Base-by-base conservation (phyloP, 2,113 vertebrate genomes). In the Lota lota region DNA sequence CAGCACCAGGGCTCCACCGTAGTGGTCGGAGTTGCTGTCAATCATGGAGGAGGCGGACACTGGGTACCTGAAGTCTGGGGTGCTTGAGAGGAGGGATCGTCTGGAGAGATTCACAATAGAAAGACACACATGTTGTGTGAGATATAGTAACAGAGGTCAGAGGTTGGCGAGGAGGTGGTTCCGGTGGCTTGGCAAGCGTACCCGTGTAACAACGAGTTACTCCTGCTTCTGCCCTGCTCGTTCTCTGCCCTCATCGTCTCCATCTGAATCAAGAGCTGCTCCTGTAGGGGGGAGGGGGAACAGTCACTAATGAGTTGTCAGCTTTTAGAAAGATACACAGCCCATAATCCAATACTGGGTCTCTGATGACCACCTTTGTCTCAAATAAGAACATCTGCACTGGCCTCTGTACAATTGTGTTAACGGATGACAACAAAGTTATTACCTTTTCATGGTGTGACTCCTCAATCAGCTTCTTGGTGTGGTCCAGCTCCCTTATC, bases 381-480 rank as follows among this genome's bases (percentile, higher is more conserved):
- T 33, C 28, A 33, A 47, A 47, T 14, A 12, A 47, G 40, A 47
- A 47, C 40, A 11, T 47, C 12, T 47, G 40, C 40, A 47, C 40
- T 47, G 40, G 40, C 40, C 40, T 14, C 28, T 33, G 28, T 11
- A 47, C 40, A 47, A 47, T 11, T 2, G 8, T 47, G 40, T 47
- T 14, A 47, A 11, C 40, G 12, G 28, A 47, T 14, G 40, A 47
- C 8, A 47, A 47, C 10, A 14, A 7, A 33, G 10, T 17, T 4
- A 58, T 61, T 80, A 99, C 97, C 94, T 99, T 99, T 70, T 99
- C 97, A 17, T 96, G 95, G 12, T 99, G 97, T 19, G 95, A 92
- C 66, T 98, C 97, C 60, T 99, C 96, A 10, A 99, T 90, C 63
- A 97, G 87, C 75, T 99, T 98, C 83, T 98, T 99, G 5, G 93